Evolutionary conservation across 1,140 invertebrate species (phyloP).

Genomic region (Pseudachorutes palmiensis): DNA sequence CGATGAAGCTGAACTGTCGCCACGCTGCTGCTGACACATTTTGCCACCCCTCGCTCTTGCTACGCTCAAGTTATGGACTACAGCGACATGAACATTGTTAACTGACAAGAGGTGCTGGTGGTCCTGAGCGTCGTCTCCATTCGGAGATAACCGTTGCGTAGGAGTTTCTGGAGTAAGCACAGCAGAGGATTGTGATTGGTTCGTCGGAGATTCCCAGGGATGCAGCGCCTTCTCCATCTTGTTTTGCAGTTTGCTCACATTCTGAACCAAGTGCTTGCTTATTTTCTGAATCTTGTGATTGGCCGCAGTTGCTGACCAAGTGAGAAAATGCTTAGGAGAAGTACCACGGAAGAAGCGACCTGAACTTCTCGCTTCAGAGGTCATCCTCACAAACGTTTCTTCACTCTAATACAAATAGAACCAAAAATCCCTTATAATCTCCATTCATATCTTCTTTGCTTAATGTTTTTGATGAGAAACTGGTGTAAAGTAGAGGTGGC

Average conservation of each 20-base stretch:
- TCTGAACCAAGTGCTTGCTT: constrained; percentile 34
- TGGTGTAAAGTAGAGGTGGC: not conserved
- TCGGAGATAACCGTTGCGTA: not conserved
- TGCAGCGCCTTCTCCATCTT: constrained; percentile 32
- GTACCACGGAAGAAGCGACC: not conserved
- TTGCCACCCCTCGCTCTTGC: not conserved
- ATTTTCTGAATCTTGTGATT: constrained; percentile 33
- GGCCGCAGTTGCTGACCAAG: constrained; percentile 33
- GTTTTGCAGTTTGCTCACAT: constrained; percentile 30
- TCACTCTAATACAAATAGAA: not conserved
- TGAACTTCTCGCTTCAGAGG: not conserved
- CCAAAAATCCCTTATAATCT: not conserved
- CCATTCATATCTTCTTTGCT: not conserved
- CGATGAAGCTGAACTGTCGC: not conserved
- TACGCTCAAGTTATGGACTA: not conserved
- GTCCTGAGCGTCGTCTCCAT: not conserved
- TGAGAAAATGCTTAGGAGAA: constrained; percentile 33
- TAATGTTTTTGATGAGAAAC: too few species aligned
- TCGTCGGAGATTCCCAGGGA: not conserved
- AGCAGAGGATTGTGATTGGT: not conserved
- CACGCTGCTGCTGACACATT: not conserved
- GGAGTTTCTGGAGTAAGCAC: not conserved
- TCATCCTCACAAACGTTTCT: not conserved
- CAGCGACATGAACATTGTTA: not conserved
- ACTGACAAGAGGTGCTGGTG: not conserved